Evolutionary conservation across 2,888 invertebrate genomes (phyloP).

Genomic region (Lasioglossum calceatum): DNA sequence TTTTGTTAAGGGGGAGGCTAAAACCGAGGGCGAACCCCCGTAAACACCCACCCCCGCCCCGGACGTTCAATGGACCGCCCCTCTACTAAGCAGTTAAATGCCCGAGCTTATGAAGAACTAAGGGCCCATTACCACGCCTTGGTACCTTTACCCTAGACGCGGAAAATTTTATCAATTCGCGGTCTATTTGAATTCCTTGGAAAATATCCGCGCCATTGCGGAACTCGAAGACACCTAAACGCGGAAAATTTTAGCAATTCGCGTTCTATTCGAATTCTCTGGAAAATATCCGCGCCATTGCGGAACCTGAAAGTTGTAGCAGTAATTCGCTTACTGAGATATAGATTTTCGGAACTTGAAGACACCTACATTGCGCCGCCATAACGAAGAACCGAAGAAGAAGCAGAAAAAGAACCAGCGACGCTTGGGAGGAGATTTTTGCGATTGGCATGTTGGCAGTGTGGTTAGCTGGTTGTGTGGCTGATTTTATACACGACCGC

Average conservation of each 20-base stretch:
- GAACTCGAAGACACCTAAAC: too few relatives aligned
- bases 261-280: not conserved
- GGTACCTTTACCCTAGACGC: too few relatives aligned
- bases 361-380: not conserved
- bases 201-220: not conserved
- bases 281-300: not conserved
- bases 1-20: too few relatives aligned
- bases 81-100: too few relatives aligned
- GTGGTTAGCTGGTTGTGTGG: conserved; percentile 99
- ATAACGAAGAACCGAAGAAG: not conserved
- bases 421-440: conserved; percentile 43
- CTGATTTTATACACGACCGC: conserved; percentile 91
- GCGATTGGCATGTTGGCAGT: conserved; percentile 95
- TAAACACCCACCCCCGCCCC: too few relatives aligned
- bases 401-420: not conserved
- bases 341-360: not conserved
- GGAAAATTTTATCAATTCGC: not conserved
- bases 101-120: too few relatives aligned
- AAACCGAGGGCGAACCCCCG: too few relatives aligned
- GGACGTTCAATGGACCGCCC: too few relatives aligned
- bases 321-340: too few relatives aligned
- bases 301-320: too few relatives aligned
- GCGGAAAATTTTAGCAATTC: not conserved
- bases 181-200: not conserved
- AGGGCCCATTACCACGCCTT: too few relatives aligned